phyloP scores from a whole-genome alignment of 2,113 vertebrate genomes.

The Rhizomys pruinosus region DNA sequence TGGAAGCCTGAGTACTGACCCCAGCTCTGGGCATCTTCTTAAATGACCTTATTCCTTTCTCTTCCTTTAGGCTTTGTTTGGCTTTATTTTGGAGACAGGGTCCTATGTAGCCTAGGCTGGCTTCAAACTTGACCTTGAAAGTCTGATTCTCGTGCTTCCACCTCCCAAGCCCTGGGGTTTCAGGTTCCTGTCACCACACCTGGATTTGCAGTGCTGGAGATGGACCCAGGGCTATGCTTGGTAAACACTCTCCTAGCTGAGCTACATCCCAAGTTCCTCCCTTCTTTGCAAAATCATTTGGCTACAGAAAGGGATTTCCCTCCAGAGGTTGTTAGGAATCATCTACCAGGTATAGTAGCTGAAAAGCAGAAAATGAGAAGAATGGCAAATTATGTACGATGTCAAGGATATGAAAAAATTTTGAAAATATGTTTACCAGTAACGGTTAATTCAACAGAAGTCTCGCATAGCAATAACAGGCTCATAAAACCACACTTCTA shows the following conservation, averaged over 20 bases:
- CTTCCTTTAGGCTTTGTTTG: not conserved
- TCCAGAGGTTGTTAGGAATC: not conserved
- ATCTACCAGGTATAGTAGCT: not conserved
- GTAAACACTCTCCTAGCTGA: not conserved
- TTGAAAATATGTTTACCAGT: not conserved
- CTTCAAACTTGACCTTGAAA: not conserved
- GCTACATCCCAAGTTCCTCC: not conserved
- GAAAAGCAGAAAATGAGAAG: conserved; percentile 9
- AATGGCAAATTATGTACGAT: not conserved
- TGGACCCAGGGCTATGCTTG: not conserved
- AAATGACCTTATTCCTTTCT: not conserved
- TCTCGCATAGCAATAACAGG: conserved; percentile 55
- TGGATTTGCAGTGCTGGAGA: not conserved
- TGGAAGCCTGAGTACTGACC: not conserved
- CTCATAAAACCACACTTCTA: not conserved
- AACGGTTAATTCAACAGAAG: conserved; percentile 38
- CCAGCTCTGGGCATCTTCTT: not conserved
- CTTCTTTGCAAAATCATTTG: not conserved
- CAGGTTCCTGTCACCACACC: too few species aligned
- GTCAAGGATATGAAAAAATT: not conserved
- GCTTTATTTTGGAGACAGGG: not conserved
- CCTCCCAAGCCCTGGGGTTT: not conserved
- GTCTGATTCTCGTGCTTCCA: not conserved
- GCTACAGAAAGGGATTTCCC: not conserved
- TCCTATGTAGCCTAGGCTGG: not conserved